Percentiles rank a stretch among this genome's conserved stretches.
Conservation (phyloP, 2,888 invertebrate genomes). For the Arge pagana region DNA sequence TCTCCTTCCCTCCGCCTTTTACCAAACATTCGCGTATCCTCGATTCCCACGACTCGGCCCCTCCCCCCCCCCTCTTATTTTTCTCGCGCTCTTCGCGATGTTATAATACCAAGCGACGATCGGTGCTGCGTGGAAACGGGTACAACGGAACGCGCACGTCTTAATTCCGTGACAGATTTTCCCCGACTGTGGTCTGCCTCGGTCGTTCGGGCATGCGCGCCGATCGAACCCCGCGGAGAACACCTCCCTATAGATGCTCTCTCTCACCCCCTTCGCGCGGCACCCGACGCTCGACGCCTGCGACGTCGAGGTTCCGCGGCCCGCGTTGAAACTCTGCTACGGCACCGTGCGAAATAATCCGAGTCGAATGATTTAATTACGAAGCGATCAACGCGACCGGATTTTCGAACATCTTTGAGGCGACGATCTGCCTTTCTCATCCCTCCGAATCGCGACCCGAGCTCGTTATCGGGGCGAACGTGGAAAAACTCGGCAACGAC, state of each 20-base stretch:
- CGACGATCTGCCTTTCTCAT: too few species aligned
- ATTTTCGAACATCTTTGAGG: too few species aligned
- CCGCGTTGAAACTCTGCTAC: conserved; percentile 11
- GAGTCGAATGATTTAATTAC: too few species aligned
- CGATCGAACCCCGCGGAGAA: conserved; percentile 42
- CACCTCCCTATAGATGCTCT: conserved; percentile 19
- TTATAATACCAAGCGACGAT: not conserved
- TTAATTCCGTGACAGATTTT: conserved; percentile 54
- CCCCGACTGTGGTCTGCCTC: conserved; percentile 56
- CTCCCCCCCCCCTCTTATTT: not conserved
- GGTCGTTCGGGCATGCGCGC: conserved; percentile 54
- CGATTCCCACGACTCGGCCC: too few species aligned
- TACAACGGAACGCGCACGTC: conserved; percentile 49
- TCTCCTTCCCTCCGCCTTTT: not conserved
- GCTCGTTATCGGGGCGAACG: too few species aligned
- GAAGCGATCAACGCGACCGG: too few species aligned
- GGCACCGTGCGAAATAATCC: too few species aligned
- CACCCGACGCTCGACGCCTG: conserved; percentile 19
- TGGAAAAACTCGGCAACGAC: too few species aligned
- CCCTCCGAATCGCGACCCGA: too few species aligned
- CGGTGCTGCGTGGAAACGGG: conserved; percentile 9
- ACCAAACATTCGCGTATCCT: conserved; percentile 3
- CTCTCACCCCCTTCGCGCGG: conserved; percentile 25
- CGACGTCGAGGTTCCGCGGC: conserved; percentile 8
- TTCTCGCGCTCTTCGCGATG: not conserved